A percentile compares a stretch with the other conserved stretches of the same genome.
Conservation (phyloP, 37 sponge, comb jelly and placozoan species). For the Geodia barretti region DNA sequence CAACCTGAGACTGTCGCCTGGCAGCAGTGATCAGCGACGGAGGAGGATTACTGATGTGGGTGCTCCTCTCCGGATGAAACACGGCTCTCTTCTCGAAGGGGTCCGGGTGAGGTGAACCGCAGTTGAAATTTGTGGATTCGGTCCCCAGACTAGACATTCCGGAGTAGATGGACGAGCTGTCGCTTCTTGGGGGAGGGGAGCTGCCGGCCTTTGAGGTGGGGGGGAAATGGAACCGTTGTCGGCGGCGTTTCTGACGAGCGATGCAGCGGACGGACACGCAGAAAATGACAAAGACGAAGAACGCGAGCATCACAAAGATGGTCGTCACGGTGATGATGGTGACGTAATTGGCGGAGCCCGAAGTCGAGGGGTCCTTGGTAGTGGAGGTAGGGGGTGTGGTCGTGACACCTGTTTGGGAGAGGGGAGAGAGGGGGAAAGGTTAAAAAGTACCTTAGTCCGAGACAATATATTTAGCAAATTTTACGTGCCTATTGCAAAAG, state of each 20-base stretch:
- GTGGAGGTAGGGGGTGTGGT: not conserved
- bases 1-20: not conserved
- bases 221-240: not conserved
- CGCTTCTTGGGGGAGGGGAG: not conserved
- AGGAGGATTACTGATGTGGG: conserved; percentile 16
- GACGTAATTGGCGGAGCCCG: not conserved
- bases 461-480: no score
- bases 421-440: not conserved
- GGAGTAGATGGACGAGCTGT: conserved; percentile 5
- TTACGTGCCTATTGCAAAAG: no score
- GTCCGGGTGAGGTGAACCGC: conserved; percentile 9
- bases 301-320: not conserved
- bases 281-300: conserved; percentile 1
- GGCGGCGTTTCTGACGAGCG: not conserved
- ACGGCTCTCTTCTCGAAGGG: not conserved
- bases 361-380: not conserved
- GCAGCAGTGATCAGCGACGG: conserved; percentile 29
- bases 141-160: not conserved
- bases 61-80: not conserved
- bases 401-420: not conserved
- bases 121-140: not conserved
- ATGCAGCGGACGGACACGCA: no score
- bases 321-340: not conserved
- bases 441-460: no score
- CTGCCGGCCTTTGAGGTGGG: not conserved